Evolutionary conservation across 2,113 vertebrate genomes (phyloP).

Genomic region (Cephalopholis sonnerati): DNA sequence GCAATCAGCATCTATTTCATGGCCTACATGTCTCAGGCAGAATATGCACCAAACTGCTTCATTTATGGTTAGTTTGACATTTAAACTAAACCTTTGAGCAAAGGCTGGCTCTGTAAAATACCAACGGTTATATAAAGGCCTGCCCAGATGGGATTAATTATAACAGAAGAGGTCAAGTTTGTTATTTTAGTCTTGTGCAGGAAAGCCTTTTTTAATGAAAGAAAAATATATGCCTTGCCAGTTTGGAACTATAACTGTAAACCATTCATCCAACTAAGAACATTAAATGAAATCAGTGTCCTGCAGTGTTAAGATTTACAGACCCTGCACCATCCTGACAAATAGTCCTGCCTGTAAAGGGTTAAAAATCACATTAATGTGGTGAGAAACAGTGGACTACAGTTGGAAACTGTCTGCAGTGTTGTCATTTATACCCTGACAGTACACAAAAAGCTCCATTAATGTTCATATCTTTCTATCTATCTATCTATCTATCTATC

Average conservation of each 20-base stretch:
- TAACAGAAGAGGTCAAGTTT: constrained; percentile 56
- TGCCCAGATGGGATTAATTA: constrained; percentile 47
- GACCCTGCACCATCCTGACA: neutral
- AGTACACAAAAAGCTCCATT: neutral
- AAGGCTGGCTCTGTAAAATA: constrained; percentile 58
- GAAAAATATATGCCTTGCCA: constrained; percentile 29
- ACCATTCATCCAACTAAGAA: neutral
- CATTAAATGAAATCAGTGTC: constrained; percentile 11
- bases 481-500: too few relatives aligned
- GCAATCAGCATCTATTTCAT: constrained; percentile 34
- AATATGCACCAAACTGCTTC: constrained; percentile 27
- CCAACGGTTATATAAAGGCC: constrained; percentile 62
- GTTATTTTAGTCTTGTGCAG: constrained; percentile 32
- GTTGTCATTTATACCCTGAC: constrained; percentile 16
- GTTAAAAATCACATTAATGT: neutral
- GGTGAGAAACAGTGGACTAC: neutral
- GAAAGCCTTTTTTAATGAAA: constrained; percentile 32
- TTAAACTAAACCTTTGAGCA: constrained; percentile 53
- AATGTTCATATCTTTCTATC: too few relatives aligned
- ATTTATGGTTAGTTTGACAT: constrained; percentile 64
- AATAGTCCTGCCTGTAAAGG: neutral
- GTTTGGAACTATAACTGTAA: constrained; percentile 10
- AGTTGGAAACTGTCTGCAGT: neutral
- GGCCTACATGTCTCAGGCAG: neutral
- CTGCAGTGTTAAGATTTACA: neutral